These are phyloP conservation scores for Corydoras sp. DNA, from an alignment of 2,113 vertebrate species.

Conservation along the genomic window DNA sequence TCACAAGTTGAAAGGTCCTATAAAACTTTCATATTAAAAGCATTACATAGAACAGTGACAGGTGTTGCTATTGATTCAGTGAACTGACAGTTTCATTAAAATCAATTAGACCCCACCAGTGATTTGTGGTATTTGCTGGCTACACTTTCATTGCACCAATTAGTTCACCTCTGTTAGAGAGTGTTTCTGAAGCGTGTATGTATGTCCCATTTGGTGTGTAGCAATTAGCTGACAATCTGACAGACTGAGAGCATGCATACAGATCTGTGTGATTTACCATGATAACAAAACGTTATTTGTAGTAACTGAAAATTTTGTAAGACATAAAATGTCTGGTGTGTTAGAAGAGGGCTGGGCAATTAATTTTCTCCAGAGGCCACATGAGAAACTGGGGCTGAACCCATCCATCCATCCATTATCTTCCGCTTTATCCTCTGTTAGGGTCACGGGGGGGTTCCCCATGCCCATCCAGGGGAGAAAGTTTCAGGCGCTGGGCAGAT, in stretches of 20 bases:
- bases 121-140: slow-evolving; percentile 6
- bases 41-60: slow-evolving; percentile 8
- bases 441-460: no score
- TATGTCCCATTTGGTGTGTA: background rate
- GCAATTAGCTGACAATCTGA: slow-evolving; percentile 24
- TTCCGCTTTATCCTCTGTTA: no score
- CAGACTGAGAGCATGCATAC: slow-evolving; percentile 3
- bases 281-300: no score
- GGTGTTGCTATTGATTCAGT: slow-evolving; percentile 18
- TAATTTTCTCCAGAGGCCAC: no score
- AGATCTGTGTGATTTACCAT: background rate
- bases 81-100: slow-evolving; percentile 38
- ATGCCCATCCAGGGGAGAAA: no score
- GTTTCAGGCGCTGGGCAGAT: no score
- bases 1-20: no score
- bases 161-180: slow-evolving; percentile 25
- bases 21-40: background rate
- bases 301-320: no score
- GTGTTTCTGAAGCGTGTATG: slow-evolving; percentile 7
- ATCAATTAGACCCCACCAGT: slow-evolving; percentile 29
- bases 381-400: no score
- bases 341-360: no score
- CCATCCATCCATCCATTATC: no score
- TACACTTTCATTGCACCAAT: slow-evolving; percentile 18
- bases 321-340: no score